Evolutionary conservation across 2,888 invertebrate genomes (phyloP).

Genomic region (Chalcosyrphus nemorum): DNA sequence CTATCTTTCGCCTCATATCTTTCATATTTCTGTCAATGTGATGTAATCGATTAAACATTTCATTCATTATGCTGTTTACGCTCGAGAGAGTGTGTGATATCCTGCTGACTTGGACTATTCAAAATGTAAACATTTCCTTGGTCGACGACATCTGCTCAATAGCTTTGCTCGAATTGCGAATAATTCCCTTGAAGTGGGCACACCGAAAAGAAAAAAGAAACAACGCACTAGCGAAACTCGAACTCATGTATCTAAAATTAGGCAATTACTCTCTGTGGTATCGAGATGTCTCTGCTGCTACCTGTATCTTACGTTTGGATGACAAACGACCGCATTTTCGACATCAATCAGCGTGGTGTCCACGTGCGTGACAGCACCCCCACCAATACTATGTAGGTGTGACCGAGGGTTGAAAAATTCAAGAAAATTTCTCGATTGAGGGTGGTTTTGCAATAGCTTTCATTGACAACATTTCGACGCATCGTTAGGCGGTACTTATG

Average conservation of each 20-base stretch:
- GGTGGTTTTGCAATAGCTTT: too few species aligned
- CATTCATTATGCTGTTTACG: slow-evolving; percentile 40
- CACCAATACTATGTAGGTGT: slow-evolving; percentile 15
- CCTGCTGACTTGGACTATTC: slow-evolving; percentile 19
- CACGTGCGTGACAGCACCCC: slow-evolving; percentile 33
- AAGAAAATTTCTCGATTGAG: background rate
- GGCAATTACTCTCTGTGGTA: slow-evolving; percentile 52
- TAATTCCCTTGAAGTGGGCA: slow-evolving; percentile 8
- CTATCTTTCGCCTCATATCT: slow-evolving; percentile 46
- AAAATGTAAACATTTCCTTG: slow-evolving; percentile 24
- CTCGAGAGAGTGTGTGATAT: slow-evolving; percentile 4
- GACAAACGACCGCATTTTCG: slow-evolving; percentile 43
- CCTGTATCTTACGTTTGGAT: slow-evolving; percentile 3
- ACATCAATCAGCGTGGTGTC: slow-evolving; percentile 55
- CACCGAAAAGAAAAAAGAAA: background rate
- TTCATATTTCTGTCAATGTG: slow-evolving; percentile 41
- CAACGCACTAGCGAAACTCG: slow-evolving; percentile 3
- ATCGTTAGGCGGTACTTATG: slow-evolving; percentile 29
- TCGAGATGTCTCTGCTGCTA: slow-evolving; percentile 17
- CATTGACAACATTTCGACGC: slow-evolving; percentile 44
- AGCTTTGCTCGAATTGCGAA: slow-evolving; percentile 23
- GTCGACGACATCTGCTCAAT: slow-evolving; percentile 38
- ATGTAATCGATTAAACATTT: slow-evolving; percentile 50
- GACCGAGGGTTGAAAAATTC: background rate
- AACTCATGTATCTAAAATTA: slow-evolving; percentile 58